These are phyloP conservation scores for Oreochromis grahami DNA, from an alignment of 2,797 vertebrate genomes.

Conservation along the genomic window DNA sequence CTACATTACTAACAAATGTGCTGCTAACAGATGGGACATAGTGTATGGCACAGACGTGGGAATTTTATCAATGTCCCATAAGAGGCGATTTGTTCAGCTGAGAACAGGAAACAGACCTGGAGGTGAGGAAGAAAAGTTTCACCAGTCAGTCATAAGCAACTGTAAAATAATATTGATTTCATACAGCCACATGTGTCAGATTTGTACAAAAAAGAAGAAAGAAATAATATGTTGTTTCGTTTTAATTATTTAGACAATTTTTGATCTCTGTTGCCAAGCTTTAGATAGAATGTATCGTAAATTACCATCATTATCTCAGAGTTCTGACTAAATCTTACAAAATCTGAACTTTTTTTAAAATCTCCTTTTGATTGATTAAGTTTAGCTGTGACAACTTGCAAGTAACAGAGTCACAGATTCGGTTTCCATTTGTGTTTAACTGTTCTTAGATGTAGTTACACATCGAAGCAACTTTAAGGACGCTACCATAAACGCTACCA, in stretches of 20 bases:
- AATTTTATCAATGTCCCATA: neutral
- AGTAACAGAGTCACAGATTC: neutral
- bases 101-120: neutral
- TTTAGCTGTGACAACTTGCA: neutral
- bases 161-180: neutral
- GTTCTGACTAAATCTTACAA: neutral
- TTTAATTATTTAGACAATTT: neutral
- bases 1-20: neutral
- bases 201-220: neutral
- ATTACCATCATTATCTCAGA: neutral
- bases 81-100: neutral
- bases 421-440: neutral
- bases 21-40: neutral
- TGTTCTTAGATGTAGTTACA: too few relatives aligned
- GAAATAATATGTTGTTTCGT: fast-evolving
- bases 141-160: neutral
- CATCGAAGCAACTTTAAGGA: too few relatives aligned
- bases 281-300: neutral
- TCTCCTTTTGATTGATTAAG: neutral
- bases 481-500: too few relatives aligned
- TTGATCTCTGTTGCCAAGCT: neutral
- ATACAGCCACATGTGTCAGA: neutral
- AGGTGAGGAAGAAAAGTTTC: neutral
- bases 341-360: neutral
- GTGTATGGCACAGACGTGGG: neutral